These are phyloP conservation scores for Trilocha varians DNA, from an alignment of 2,888 invertebrate species.

Conservation along the genomic window DNA sequence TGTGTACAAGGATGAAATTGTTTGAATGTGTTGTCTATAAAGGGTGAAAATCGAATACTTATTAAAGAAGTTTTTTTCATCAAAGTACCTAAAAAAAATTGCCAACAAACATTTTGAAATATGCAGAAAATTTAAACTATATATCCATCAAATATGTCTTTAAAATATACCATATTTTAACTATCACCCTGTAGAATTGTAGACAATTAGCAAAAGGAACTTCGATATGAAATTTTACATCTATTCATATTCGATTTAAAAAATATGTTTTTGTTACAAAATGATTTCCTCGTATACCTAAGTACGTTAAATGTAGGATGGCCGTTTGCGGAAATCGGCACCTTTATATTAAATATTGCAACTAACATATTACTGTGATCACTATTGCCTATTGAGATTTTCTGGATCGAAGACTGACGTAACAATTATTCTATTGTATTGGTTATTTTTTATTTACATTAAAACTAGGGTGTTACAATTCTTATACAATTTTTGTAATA, in stretches of 20 bases:
- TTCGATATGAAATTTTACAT: no score
- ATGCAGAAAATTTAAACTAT: no score
- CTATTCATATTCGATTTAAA: neutral
- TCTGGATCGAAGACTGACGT: slow-evolving; percentile 66
- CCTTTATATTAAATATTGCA: slow-evolving; percentile 36
- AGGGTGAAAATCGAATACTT: no score
- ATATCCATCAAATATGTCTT: no score
- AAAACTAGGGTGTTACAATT: neutral
- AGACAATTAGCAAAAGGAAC: no score
- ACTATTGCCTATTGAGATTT: slow-evolving; percentile 65
- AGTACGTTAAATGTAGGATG: slow-evolving; percentile 14
- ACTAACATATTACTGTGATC: slow-evolving; percentile 57
- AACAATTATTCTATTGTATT: slow-evolving; percentile 30
- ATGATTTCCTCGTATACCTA: neutral
- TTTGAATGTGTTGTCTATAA: neutral
- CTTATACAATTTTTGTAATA: slow-evolving; percentile 2
- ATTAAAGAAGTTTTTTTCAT: no score
- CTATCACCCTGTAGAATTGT: no score
- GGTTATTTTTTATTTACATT: slow-evolving; percentile 6
- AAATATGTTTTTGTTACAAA: neutral
- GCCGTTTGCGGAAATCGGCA: slow-evolving; percentile 43
- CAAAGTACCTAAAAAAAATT: no score
- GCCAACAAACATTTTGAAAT: no score
- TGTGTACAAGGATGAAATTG: no score
- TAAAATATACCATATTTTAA: no score